Evolutionary conservation across 2,888 invertebrate genomes (phyloP), one percentile per base, ranked within the genome.

Genomic region (Scaptomyza caliginosa): DNA sequence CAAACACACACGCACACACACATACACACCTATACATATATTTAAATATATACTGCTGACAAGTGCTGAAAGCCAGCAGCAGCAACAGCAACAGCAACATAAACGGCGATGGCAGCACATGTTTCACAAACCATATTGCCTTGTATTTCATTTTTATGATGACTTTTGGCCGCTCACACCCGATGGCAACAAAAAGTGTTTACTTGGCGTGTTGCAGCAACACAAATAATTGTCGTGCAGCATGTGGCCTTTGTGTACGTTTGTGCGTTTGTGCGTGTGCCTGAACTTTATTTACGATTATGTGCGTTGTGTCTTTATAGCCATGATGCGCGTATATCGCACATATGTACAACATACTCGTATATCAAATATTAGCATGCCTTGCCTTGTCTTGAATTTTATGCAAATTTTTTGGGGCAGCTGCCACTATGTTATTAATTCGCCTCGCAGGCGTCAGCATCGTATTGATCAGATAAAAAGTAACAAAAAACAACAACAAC

Each of bases 201-300:
- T 86, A 77, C 85, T 87, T 82, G 63, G 72, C 80, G 77, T 84
- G 83, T 87, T 83, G 74, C 86, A 67, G 72, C 88, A 82, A 85
- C 71, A 85, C 86, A 79, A 87, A 87, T 83, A 83, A 83, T 83
- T 83, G 83, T 87, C 83, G 72, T 77, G 70, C 86, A 87, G 83
- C 86, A 83, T 83, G 83, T 87, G 86, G 79, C 86, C 51, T 48
- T 16, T 57, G 43, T 43, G 39, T n/a, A n/a, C 16, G 39, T 58
- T 13, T 39, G 38, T 66, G 48, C n/a, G 32, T 55, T 46, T 38
- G 51, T 64, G 74, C 51, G 65, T 65, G 52, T 66, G 73, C 67
- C 39, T 73, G 58, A 65, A 56, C 71, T 72, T 83, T 83, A 85
- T 83, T 87, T 87, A 79, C 67, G 83, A 70, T 71, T 81, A 70